A percentile compares a stretch with the other conserved stretches of the same genome.
Conservation (phyloP, 2,113 vertebrate genomes). For the Miniopterus natalensis region DNA sequence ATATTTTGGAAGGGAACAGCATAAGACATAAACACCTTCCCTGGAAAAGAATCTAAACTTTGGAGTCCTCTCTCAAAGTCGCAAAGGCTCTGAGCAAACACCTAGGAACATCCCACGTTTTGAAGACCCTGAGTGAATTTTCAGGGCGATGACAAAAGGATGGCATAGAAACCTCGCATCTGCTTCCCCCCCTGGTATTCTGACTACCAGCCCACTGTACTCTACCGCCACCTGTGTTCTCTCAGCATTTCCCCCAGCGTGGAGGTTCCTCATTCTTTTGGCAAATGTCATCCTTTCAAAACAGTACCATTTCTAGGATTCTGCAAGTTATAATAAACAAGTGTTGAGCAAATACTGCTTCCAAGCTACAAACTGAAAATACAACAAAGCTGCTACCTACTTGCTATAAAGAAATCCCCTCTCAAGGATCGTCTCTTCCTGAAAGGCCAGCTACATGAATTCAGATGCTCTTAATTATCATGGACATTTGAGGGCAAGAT, state of each 20-base stretch:
- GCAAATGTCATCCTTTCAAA: slow-evolving; percentile 42
- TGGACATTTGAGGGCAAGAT: not conserved
- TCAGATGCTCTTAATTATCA: not conserved
- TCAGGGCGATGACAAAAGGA: not conserved
- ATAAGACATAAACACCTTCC: not conserved
- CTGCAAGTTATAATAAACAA: slow-evolving; percentile 50
- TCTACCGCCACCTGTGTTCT: slow-evolving; percentile 59
- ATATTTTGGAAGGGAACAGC: not conserved
- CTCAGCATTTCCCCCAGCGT: not conserved
- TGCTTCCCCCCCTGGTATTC: too few species aligned
- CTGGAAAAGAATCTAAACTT: slow-evolving; percentile 18
- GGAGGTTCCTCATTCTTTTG: not conserved
- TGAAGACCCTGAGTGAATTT: not conserved
- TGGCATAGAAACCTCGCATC: not conserved
- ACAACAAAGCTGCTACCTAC: not conserved
- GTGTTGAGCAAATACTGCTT: slow-evolving; percentile 42
- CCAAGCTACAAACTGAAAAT: slow-evolving; percentile 46
- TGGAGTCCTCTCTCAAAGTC: not conserved
- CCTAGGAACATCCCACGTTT: not conserved
- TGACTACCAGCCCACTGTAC: not conserved
- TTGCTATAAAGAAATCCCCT: not conserved
- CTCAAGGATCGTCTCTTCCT: not conserved
- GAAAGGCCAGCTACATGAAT: not conserved
- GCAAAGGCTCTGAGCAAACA: not conserved
- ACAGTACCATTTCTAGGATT: slow-evolving; percentile 43